Conservation (phyloP, 1,140 invertebrate genomes). For the Conus betulinus region DNA sequence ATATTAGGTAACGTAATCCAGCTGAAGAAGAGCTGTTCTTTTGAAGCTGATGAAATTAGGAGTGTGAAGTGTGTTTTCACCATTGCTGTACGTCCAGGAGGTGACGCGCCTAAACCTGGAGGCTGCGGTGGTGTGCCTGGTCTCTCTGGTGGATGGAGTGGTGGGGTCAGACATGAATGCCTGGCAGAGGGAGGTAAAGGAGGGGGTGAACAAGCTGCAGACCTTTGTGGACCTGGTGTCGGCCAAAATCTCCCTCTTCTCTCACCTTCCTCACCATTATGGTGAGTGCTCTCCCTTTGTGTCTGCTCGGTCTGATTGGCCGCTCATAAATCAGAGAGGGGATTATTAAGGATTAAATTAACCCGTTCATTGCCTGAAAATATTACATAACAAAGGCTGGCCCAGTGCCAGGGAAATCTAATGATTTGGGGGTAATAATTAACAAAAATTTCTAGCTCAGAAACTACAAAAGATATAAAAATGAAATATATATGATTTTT, state of each 20-base stretch:
- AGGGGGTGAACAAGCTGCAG: constrained; percentile 67
- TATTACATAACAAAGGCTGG: too few species aligned
- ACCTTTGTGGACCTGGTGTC: constrained; percentile 67
- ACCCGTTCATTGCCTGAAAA: too few species aligned
- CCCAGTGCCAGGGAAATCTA: too few species aligned
- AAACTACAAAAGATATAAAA: too few species aligned
- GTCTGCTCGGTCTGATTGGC: neutral
- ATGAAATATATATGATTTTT: too few species aligned
- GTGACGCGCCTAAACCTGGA: constrained; percentile 92
- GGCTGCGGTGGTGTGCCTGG: constrained; percentile 89
- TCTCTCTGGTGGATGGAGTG: constrained; percentile 69
- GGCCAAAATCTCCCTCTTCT: constrained; percentile 82
- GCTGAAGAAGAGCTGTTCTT: neutral
- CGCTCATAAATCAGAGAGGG: too few species aligned
- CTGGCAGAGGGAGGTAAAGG: constrained; percentile 68
- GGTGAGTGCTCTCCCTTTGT: constrained; percentile 51
- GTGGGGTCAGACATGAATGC: constrained; percentile 19
- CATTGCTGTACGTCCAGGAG: constrained; percentile 76
- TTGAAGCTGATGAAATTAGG: neutral
- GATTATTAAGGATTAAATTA: too few species aligned
- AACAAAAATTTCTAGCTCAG: too few species aligned
- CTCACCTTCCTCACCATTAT: constrained; percentile 92
- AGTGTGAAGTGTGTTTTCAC: neutral
- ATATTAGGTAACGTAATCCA: neutral
- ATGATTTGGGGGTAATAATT: too few species aligned